Base-by-base conservation (phyloP, 2,113 vertebrate species). In the Ranitomeya imitator region DNA sequence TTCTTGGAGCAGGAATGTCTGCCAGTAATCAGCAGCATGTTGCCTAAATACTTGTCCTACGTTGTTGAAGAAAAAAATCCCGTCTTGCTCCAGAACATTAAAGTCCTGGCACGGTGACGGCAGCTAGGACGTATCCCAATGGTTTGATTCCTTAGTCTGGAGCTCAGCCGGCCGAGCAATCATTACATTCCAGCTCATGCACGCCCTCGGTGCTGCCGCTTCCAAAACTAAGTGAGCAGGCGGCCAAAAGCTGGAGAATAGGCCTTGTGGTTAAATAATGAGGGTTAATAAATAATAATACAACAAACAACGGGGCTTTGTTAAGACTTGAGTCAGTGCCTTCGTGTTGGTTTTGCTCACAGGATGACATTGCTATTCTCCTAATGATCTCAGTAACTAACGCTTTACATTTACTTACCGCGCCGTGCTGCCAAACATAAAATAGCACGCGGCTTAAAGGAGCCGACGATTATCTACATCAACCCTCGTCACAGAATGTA, bases 221-320 rank as follows among this genome's bases (percentile, higher is more conserved):
- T 89, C 87, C 87, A 89, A 89, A 85, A 85, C 1, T 9, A 61
- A 21, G 78, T 16, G 73, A 79, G 55, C 73, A 69, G 73, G 12
- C 87, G 59, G 87, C 87, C 87, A 89, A 89, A 78, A 89, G 51
- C 74, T 59, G 87, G 80, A 88, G 79, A 71, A 69, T 79, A 89
- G 87, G 82, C 73, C 87, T 78, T 85, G 87, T 79, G 87, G 87
- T 89, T 89, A 79, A 89, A 89, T 85, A 89, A 89, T 85, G 73
- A 89, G 87, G 87, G 82, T 85, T 89, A 89, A 89, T 89, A 89
- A 89, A 89, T 89, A 85, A 82, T 82, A 82, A 89, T 89, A 89
- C 79, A 89, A 69, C 81, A 89, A 89, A 89, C 81, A 89, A 85
- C 82, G 31, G 59, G 69, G 87, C 87, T 88, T 77, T 88, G 87